Base-by-base conservation (phyloP, 2,888 invertebrate species). In the Philaethria dido region DNA sequence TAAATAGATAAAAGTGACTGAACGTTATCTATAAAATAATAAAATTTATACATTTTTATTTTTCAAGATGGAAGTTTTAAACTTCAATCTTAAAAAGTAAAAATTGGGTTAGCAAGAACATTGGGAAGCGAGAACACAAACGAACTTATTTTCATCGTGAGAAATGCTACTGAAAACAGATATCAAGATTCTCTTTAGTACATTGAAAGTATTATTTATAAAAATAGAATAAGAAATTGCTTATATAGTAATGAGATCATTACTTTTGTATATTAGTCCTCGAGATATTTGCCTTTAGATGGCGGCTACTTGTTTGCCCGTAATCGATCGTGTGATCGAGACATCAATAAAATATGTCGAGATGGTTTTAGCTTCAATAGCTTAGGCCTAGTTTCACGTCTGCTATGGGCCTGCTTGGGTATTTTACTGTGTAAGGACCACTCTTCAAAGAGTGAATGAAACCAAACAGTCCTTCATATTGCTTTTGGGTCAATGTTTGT, bases 401-500 rank as follows among this genome's bases (percentile, higher is more conserved):
- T 39, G 2, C 39, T 13, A 39, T 13, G 39, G 2, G 13, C 13
- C 11, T 48, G 47, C 22, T 22, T 22, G 22, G 5, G 22, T 48
- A 14, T 18, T 44, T 48, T 14, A 48, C 14, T 5, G 5, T 22
- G 22, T 50, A 25, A 50, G 50, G 25, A 48, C 48, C 16, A n/a
- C 5, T 4, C 22, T 14, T 6, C 29, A 1, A 9, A 16, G n/a
- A 3, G 25, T 9, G 9, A 50, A 9, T 29, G 29, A 29, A 50
- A n/a, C 22, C 22, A 48, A 50, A 9, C 9, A 11, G 16, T 52
- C 9, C 14, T 48, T 14, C 13, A 9, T n/a, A 9, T 29, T n/a
- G 50, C 11, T 52, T 52, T 52, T 52, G 16, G 50, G 50, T 29
- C 50, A n/a, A 52, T 11, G n/a, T 29, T 14, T n/a, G 25, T 13